Conservation (phyloP, 2,113 vertebrate species). For the Pantherophis guttatus region DNA sequence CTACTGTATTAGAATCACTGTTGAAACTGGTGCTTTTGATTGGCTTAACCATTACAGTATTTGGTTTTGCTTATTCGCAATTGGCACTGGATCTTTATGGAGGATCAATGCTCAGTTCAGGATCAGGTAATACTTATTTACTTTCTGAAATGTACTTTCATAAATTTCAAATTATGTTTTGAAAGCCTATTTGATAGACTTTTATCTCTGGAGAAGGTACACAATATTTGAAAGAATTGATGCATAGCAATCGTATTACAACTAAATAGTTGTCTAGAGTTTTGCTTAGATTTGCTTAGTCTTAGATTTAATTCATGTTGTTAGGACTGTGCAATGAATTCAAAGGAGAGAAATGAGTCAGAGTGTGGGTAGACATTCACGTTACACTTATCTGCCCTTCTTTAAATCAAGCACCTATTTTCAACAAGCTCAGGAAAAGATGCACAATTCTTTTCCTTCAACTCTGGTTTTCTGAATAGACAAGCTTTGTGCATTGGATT, state of each 20-base stretch:
- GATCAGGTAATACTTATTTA: slow-evolving; percentile 68
- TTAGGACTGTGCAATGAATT: background rate
- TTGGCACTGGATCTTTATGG: slow-evolving; percentile 94
- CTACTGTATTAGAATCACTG: slow-evolving; percentile 84
- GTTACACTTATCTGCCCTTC: background rate
- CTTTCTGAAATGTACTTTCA: background rate
- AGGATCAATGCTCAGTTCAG: slow-evolving; percentile 86
- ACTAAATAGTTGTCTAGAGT: background rate
- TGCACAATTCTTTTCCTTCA: no score
- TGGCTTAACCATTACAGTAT: slow-evolving; percentile 86
- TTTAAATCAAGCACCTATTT: background rate
- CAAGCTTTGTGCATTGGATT: background rate
- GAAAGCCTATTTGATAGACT: background rate
- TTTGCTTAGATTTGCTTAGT: background rate
- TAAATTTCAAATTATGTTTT: background rate
- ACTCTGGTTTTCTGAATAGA: background rate
- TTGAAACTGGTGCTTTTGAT: slow-evolving; percentile 90
- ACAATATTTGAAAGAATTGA: background rate
- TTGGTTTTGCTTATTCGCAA: slow-evolving; percentile 91
- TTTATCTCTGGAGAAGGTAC: background rate
- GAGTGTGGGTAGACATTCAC: background rate
- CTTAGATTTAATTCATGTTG: background rate
- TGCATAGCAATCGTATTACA: background rate
- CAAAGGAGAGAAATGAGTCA: background rate
- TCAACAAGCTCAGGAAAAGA: no score